Conservation (phyloP, 2,888 invertebrate genomes). For the Entomobrya multifasciata region DNA sequence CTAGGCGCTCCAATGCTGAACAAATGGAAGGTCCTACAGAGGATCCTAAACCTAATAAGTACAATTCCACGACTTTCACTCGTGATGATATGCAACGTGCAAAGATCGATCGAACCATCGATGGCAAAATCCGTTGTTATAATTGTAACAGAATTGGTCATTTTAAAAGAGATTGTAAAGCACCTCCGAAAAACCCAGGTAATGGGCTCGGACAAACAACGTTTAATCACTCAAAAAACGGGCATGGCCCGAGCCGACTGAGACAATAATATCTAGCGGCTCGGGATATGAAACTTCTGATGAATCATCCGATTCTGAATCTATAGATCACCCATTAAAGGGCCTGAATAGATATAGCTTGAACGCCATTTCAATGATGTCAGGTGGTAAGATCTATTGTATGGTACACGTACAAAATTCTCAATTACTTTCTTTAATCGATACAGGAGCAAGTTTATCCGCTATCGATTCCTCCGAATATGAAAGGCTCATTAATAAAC, state of each 20-base stretch:
- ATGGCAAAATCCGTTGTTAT: neutral
- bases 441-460: neutral
- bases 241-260: too few species aligned
- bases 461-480: neutral
- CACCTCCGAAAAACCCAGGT: neutral
- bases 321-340: neutral
- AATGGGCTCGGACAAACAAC: neutral
- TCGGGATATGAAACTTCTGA: too few species aligned
- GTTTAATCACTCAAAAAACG: neutral
- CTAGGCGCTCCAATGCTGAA: too few species aligned
- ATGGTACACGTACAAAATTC: neutral
- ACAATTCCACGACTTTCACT: neutral
- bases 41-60: neutral
- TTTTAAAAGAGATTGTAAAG: neutral
- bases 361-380: neutral
- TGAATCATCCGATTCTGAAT: neutral
- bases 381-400: neutral
- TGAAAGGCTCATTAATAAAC: neutral
- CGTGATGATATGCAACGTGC: neutral
- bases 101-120: neutral
- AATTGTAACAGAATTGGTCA: neutral
- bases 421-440: neutral
- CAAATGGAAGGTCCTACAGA: too few species aligned
- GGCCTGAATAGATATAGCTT: neutral
- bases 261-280: too few species aligned